Percentiles rank a stretch among this genome's conserved stretches.
These are phyloP conservation scores for Piscicola geometra DNA, from an alignment of 2,888 invertebrate species.

Conservation along the genomic window DNA sequence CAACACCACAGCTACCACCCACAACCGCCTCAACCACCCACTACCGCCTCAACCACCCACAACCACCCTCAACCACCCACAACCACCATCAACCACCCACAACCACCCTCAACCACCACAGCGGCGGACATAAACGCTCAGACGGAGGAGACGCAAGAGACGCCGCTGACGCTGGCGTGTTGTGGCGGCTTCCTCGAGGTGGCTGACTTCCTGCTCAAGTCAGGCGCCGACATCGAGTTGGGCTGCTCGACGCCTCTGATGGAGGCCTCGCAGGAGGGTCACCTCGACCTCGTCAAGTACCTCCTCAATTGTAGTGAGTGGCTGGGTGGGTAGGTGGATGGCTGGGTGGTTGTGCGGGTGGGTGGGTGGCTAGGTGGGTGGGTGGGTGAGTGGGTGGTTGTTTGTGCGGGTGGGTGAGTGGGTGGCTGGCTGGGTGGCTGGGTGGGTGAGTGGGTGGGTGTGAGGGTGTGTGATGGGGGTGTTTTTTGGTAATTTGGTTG, in stretches of 20 bases:
- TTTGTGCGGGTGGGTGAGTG: neutral
- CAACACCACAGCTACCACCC: neutral
- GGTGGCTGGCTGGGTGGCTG: neutral
- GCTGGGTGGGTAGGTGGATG: neutral
- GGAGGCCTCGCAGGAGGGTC: conserved; percentile 98
- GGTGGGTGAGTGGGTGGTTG: neutral
- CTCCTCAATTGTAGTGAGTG: conserved; percentile 48
- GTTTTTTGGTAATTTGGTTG: no score
- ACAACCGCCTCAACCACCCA: neutral
- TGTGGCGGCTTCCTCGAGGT: conserved; percentile 87
- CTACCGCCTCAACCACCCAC: neutral
- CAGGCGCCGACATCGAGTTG: conserved; percentile 87
- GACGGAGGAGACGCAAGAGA: conserved; percentile 95
- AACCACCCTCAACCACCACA: conserved; percentile 43
- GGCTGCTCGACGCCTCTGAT: conserved; percentile 89
- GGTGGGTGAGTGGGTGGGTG: neutral
- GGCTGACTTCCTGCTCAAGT: conserved; percentile 87
- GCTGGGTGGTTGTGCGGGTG: conserved; percentile 2
- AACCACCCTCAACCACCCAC: neutral
- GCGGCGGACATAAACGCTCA: conserved; percentile 94
- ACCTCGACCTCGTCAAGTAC: conserved; percentile 74
- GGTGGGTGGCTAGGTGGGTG: neutral
- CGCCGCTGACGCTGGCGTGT: conserved; percentile 91
- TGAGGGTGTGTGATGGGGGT: no score
- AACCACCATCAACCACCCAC: neutral